Percentiles rank a stretch among this genome's conserved stretches.
Evolutionary conservation across 1,140 invertebrate genomes (phyloP).

Genomic region (Aphaenogaster ashmeadi): DNA sequence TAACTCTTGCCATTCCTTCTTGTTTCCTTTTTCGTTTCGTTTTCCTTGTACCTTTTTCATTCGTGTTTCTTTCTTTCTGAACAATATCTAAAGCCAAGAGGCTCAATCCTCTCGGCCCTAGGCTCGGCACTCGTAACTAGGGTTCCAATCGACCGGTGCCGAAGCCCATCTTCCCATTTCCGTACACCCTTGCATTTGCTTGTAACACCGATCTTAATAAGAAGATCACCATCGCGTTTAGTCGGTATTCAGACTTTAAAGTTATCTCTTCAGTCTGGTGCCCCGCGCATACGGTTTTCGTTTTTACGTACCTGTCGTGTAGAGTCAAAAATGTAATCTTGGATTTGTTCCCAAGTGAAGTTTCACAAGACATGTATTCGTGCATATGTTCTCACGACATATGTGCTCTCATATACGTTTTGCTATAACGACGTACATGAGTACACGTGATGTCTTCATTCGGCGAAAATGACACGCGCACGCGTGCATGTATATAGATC

Average conservation of each 20-base stretch:
- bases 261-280: slow-evolving; percentile 53
- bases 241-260: not conserved
- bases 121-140: slow-evolving; percentile 88
- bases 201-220: slow-evolving; percentile 10
- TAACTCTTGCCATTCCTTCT: not conserved
- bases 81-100: slow-evolving; percentile 80
- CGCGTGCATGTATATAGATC: not conserved
- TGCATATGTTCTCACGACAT: not conserved
- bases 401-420: not conserved
- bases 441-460: slow-evolving; percentile 27
- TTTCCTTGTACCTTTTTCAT: slow-evolving; percentile 3
- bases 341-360: slow-evolving; percentile 16
- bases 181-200: slow-evolving; percentile 78
- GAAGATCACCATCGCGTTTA: slow-evolving; percentile 60
- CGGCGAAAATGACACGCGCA: slow-evolving; percentile 21
- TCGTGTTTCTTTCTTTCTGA: slow-evolving; percentile 3
- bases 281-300: slow-evolving; percentile 71
- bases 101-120: slow-evolving; percentile 84
- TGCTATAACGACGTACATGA: not conserved
- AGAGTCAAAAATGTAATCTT: slow-evolving; percentile 18
- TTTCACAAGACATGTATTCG: slow-evolving; percentile 4
- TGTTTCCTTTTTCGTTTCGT: not conserved
- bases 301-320: slow-evolving; percentile 71
- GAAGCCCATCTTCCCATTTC: slow-evolving; percentile 84
- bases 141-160: slow-evolving; percentile 86